phyloP scores from a whole-genome alignment of 2,797 vertebrate species.

The Sarcoramphus papa region DNA sequence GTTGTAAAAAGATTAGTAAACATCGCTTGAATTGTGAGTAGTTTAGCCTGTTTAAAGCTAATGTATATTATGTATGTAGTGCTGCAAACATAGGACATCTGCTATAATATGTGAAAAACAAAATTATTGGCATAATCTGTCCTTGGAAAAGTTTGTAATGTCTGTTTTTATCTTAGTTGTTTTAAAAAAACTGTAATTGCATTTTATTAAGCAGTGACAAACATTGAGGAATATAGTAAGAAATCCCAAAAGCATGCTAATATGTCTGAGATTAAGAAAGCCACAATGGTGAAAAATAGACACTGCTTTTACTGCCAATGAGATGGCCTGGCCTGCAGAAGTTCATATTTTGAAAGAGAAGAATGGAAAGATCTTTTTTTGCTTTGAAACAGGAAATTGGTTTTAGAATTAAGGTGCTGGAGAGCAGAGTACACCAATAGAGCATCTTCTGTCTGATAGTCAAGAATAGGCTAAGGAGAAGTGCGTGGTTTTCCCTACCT shows the following conservation, averaged over 20 bases:
- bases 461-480: not conserved
- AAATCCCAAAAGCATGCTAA: not conserved
- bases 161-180: not conserved
- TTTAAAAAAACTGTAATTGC: not conserved
- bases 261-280: not conserved
- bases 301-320: not conserved
- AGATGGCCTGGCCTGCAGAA: not conserved
- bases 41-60: not conserved
- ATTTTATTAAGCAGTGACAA: not conserved
- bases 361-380: not conserved
- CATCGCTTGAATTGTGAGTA: not conserved
- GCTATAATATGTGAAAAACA: not conserved
- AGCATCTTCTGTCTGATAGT: not conserved
- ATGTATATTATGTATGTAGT: not conserved
- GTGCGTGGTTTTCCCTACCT: fast-evolving
- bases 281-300: not conserved
- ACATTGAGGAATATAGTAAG: not conserved
- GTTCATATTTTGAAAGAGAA: not conserved
- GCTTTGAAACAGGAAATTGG: not conserved
- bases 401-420: not conserved
- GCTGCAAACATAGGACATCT: not conserved
- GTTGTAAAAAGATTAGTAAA: not conserved
- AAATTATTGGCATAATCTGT: not conserved
- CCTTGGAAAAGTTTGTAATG: not conserved
- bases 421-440: not conserved